Percentiles rank a stretch among this genome's conserved stretches.
Conservation (phyloP, 2,888 invertebrate genomes). For the Lasioglossum leucozonium region DNA sequence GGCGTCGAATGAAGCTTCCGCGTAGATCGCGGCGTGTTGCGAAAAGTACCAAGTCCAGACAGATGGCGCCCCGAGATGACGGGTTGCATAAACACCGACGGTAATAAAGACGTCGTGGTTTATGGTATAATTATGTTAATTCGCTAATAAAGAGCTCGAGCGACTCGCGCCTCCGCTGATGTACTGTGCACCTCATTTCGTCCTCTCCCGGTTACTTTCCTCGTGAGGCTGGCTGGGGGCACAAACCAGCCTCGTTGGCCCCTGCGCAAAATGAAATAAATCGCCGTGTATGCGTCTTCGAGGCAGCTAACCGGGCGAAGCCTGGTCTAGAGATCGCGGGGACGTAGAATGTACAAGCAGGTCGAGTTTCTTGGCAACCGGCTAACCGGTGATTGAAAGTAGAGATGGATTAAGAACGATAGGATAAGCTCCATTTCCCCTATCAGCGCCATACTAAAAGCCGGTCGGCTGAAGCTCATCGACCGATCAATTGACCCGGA, state of each 20-base stretch:
- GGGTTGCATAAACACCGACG: slow-evolving; percentile 77
- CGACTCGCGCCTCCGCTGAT: slow-evolving; percentile 64
- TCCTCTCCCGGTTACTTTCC: slow-evolving; percentile 53
- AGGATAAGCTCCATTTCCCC: slow-evolving; percentile 49
- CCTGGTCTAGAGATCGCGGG: slow-evolving; percentile 21
- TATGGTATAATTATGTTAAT: slow-evolving; percentile 82
- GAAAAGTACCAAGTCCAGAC: not conserved
- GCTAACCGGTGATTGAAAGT: slow-evolving; percentile 42
- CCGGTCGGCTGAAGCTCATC: slow-evolving; percentile 42
- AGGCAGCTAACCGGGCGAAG: not conserved
- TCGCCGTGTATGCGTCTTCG: slow-evolving; percentile 21
- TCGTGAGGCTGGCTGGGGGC: not conserved
- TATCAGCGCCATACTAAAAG: slow-evolving; percentile 51
- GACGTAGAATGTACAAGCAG: slow-evolving; percentile 38
- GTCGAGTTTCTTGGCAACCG: slow-evolving; percentile 56
- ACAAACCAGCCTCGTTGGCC: slow-evolving; percentile 37
- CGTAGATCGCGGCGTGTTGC: slow-evolving; percentile 28
- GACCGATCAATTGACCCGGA: slow-evolving; percentile 61
- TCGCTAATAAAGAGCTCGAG: slow-evolving; percentile 77
- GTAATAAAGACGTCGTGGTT: slow-evolving; percentile 77
- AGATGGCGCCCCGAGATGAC: slow-evolving; percentile 63
- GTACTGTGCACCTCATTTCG: slow-evolving; percentile 50
- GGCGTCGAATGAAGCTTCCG: slow-evolving; percentile 48
- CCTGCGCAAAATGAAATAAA: slow-evolving; percentile 34
- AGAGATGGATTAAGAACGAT: slow-evolving; percentile 47